Base-by-base conservation (phyloP, 2,888 invertebrate genomes). In the Slavum lentiscoides region DNA sequence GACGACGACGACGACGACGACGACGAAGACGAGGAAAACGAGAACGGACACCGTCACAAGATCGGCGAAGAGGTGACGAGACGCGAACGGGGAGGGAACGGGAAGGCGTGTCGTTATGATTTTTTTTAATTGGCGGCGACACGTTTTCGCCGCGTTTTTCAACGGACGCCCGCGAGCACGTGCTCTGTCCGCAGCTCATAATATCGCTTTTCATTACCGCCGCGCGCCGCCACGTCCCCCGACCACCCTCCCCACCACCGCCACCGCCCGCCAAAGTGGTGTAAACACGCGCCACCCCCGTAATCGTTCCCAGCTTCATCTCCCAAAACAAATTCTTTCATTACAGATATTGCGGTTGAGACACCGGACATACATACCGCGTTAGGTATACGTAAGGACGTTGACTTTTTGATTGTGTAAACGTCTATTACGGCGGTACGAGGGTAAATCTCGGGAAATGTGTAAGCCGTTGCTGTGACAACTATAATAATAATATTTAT, bases 1-100 rank as follows among this genome's bases (percentile, higher is more conserved):
- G 37, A 43, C 37, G 58, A 55, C 69, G 58, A 66, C 39, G n/a
- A 37, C 21, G 53, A 30, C 23, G 67, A 72, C 17, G 43, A 19
- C 13, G 62, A 39, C 17, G 66, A 21, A 4, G 75, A 75, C 21
- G 58, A 66, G 4, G 64, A 64, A 15, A 67, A 39, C 17, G 74
- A 66, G n/a, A 66, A 55, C 37, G 74, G 23, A n/a, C 69, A 58
- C 3, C 70, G 53, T 7, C 53, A 53, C 39, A 75, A 75, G 8
- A 55, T 64, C 39, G 77, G 5, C 62, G 62, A 58, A 9, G 77
- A 80, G 77, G 77, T 80, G 70, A 70, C 53, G 19, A 49, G 21
- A 2, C 53, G 53, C 23, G 64, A 61, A 15, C 23, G 53, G 30
- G 55, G 30, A 4, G n/a, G 43, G 43, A 11, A 43, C 7, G 43